These are phyloP conservation scores for Urosaurus nigricauda DNA, from an alignment of 2,797 vertebrate species.

Conservation along the genomic window DNA sequence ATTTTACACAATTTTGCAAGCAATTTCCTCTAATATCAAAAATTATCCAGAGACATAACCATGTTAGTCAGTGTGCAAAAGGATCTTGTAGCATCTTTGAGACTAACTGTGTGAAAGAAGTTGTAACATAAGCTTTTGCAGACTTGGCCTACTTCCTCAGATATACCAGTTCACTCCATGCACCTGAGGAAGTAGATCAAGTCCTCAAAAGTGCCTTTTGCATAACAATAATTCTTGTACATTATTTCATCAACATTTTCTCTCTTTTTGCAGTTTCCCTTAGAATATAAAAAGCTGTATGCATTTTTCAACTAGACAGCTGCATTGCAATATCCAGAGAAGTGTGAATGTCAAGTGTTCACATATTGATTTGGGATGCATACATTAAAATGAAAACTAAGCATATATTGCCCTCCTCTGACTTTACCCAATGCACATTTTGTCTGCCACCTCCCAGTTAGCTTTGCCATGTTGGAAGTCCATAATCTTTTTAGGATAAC, in stretches of 20 bases:
- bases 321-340: too few relatives aligned
- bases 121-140: too few relatives aligned
- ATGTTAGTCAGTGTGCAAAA: too few relatives aligned
- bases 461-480: background rate
- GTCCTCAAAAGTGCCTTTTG: too few relatives aligned
- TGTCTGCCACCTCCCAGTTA: background rate
- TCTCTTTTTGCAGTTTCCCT: background rate
- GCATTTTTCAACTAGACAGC: background rate
- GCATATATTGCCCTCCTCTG: background rate
- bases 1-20: too few relatives aligned
- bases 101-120: too few relatives aligned
- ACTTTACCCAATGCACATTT: background rate
- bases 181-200: too few relatives aligned
- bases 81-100: too few relatives aligned
- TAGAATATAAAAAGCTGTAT: background rate
- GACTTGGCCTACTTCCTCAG: too few relatives aligned
- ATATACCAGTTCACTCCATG: too few relatives aligned
- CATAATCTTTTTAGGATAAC: background rate
- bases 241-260: background rate
- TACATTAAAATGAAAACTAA: background rate
- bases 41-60: background rate
- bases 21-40: background rate
- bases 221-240: background rate
- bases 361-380: too few relatives aligned
- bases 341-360: too few relatives aligned